phyloP scores from a whole-genome alignment of 1,140 invertebrate genomes.

The Limonius californicus region DNA sequence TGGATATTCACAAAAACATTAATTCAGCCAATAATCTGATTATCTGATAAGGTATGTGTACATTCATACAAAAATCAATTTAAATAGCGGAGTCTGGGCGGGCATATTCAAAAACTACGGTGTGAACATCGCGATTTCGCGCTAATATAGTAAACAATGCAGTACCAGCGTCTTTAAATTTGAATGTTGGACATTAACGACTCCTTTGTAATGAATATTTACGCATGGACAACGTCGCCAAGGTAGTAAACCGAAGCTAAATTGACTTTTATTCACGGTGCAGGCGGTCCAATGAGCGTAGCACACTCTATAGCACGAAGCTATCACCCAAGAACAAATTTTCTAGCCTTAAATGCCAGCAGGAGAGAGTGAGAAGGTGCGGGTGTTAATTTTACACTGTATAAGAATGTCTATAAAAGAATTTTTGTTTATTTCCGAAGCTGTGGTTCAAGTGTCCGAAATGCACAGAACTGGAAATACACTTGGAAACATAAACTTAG shows the following conservation, averaged over 20 bases:
- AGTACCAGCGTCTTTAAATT: neutral
- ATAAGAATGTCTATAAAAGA: too few species aligned
- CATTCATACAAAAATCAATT: too few species aligned
- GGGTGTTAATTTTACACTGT: too few species aligned
- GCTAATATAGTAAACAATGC: neutral
- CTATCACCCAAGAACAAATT: constrained; percentile 7
- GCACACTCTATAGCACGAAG: constrained; percentile 5
- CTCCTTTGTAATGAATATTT: constrained; percentile 1
- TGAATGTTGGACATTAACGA: neutral
- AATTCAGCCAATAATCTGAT: too few species aligned
- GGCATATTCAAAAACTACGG: neutral
- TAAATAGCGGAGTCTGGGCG: neutral
- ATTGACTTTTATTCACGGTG: constrained; percentile 8
- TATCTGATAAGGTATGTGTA: too few species aligned
- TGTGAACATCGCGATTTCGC: neutral
- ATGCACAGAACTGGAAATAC: too few species aligned
- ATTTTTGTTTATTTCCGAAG: too few species aligned
- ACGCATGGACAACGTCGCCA: constrained; percentile 6
- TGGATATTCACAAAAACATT: too few species aligned
- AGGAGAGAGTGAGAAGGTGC: too few species aligned
- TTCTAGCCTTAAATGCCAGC: too few species aligned
- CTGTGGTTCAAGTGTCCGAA: too few species aligned
- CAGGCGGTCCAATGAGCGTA: constrained; percentile 3
- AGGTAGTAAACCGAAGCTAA: constrained; percentile 12
- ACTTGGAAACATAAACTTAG: too few species aligned